Evolutionary conservation across 2,888 invertebrate genomes (phyloP).

Genomic region (Erynnis tages): DNA sequence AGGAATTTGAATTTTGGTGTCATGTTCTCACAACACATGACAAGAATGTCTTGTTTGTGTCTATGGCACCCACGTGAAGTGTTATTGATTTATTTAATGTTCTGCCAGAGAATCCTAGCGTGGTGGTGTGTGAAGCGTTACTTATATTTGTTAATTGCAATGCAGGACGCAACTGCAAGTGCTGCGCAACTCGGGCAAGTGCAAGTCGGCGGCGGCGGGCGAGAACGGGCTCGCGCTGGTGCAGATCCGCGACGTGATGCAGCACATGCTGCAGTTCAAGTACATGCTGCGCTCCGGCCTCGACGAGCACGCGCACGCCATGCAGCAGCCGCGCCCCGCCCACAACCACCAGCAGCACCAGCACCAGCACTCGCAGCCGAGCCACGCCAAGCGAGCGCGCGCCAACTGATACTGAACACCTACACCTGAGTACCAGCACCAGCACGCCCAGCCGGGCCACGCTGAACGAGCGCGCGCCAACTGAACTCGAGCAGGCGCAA

Average conservation of each 20-base stretch:
- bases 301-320: slow-evolving; percentile 48
- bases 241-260: slow-evolving; percentile 91
- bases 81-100: too few relatives aligned
- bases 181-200: slow-evolving; percentile 88
- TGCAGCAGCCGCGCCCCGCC: slow-evolving; percentile 39
- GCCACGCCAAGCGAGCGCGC: slow-evolving; percentile 59
- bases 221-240: slow-evolving; percentile 89
- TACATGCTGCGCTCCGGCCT: slow-evolving; percentile 87
- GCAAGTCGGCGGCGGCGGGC: slow-evolving; percentile 82
- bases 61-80: too few relatives aligned
- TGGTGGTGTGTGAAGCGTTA: too few relatives aligned
- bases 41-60: too few relatives aligned
- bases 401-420: slow-evolving; percentile 62
- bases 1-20: too few relatives aligned
- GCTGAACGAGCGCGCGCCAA: too few relatives aligned
- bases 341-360: slow-evolving; percentile 42
- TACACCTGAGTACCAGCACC: too few relatives aligned
- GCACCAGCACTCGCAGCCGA: slow-evolving; percentile 41
- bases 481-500: slow-evolving; percentile 47
- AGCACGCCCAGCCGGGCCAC: too few relatives aligned
- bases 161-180: slow-evolving; percentile 88
- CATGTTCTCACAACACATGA: too few relatives aligned
- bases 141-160: not conserved
- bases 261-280: slow-evolving; percentile 92
- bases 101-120: too few relatives aligned